Evolutionary conservation across 2,113 vertebrate species (phyloP), one percentile per base, ranked within the genome.

Genomic region (Nanger granti): DNA sequence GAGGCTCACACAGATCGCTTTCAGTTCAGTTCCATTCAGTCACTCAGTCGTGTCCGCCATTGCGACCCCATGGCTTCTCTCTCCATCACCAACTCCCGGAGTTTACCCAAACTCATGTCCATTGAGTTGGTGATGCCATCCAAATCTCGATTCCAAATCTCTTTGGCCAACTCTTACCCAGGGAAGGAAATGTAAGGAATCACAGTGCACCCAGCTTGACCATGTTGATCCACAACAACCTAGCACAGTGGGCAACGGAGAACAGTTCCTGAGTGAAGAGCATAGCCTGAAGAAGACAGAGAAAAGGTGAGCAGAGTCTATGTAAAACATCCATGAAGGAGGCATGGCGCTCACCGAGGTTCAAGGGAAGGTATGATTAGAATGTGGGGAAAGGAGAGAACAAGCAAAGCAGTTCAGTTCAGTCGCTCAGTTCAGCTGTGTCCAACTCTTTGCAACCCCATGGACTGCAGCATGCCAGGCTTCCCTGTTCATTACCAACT

Each of bases 41-140:
- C 1, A 3, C 29, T 34, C 62, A 64, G 7, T 64, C 1, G 3
- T 64, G 3, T 34, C 62, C 0, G 0, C 31, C 62, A 2, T 47
- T 64, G 14, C 1, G 0, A 64, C 29, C 7, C 29, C 62, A 64
- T 1, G 62, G 62, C 13, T 31, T 64, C 14, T 13, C 62, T 64
- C 13, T 64, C 62, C 62, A 64, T 64, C 62, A 64, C 62, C 13
- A 64, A 14, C 29, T 3, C 62, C 62, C 7, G 0, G 29, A 64
- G 62, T 34, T 64, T 64, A 64, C 62, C 62, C 62, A 31, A 17
- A 64, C 29, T 34, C 62, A 17, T 8, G 29, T 64, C 62, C 62
- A 34, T 64, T 34, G 62, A 64, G 29, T 8, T 17, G 62, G 7
- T 64, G 62, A 34, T 34, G 29, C 62, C 62, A 64, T 64, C 62